Conservation (phyloP, 2,113 vertebrate genomes). For the Montifringilla adamsi region DNA sequence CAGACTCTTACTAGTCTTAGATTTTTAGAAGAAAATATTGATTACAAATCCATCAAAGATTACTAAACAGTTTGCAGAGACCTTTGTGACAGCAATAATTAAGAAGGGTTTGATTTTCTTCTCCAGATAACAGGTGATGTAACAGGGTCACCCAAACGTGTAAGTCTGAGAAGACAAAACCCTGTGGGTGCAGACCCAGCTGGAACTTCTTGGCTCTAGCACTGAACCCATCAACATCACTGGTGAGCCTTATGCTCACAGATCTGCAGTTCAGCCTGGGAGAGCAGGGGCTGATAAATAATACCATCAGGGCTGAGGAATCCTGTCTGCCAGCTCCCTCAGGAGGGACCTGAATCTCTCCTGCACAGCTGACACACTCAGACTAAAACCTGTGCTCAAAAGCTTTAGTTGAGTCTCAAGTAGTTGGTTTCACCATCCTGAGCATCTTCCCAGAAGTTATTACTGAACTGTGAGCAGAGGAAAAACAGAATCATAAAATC, state of each 20-base stretch:
- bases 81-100: background rate
- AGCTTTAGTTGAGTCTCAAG: background rate
- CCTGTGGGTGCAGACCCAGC: background rate
- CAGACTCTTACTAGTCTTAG: background rate
- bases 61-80: background rate
- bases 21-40: background rate
- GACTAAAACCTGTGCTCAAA: background rate
- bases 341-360: background rate
- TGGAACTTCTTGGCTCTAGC: background rate
- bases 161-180: background rate
- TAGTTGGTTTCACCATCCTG: background rate
- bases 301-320: background rate
- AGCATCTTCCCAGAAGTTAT: background rate
- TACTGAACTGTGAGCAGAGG: background rate
- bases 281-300: background rate
- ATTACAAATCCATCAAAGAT: background rate
- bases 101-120: background rate
- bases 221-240: background rate
- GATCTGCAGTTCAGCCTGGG: background rate
- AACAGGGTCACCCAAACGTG: background rate
- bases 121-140: background rate
- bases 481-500: background rate
- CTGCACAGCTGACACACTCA: background rate
- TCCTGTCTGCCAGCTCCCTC: background rate
- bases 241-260: background rate